Conservation (phyloP, 2,113 vertebrate species). For the Isichthys henryi region DNA sequence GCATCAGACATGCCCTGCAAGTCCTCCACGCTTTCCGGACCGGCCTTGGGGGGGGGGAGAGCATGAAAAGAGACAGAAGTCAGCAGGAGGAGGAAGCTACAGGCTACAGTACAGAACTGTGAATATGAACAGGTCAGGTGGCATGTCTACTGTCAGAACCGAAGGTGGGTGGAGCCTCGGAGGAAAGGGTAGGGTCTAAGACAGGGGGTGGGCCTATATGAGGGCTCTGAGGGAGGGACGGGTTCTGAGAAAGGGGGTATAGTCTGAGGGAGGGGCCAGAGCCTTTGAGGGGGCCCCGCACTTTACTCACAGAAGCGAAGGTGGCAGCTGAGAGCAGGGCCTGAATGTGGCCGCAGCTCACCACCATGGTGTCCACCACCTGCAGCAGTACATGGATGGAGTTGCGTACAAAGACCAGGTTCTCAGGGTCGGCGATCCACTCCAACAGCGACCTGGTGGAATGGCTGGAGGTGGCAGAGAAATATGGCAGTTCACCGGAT, state of each 20-base stretch:
- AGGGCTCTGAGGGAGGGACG: background rate
- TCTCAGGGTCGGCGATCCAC: constrained; percentile 95
- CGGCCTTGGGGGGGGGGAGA: constrained; percentile 63
- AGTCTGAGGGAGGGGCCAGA: background rate
- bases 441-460: constrained; percentile 94
- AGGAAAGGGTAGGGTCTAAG: background rate
- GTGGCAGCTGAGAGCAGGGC: constrained; percentile 86
- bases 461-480: constrained; percentile 60
- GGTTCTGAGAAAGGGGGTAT: background rate
- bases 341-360: constrained; percentile 92
- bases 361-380: constrained; percentile 95
- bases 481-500: no score
- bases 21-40: constrained; percentile 85
- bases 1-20: constrained; percentile 86
- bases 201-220: background rate
- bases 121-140: background rate
- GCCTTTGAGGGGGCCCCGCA: background rate
- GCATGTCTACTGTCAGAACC: background rate
- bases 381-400: constrained; percentile 94
- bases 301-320: constrained; percentile 79
- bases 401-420: constrained; percentile 95
- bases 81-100: background rate
- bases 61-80: background rate
- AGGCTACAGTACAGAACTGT: background rate
- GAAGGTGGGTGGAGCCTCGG: background rate